Evolutionary conservation across 2,797 vertebrate genomes (phyloP).

Genomic region (Chelon auratus): DNA sequence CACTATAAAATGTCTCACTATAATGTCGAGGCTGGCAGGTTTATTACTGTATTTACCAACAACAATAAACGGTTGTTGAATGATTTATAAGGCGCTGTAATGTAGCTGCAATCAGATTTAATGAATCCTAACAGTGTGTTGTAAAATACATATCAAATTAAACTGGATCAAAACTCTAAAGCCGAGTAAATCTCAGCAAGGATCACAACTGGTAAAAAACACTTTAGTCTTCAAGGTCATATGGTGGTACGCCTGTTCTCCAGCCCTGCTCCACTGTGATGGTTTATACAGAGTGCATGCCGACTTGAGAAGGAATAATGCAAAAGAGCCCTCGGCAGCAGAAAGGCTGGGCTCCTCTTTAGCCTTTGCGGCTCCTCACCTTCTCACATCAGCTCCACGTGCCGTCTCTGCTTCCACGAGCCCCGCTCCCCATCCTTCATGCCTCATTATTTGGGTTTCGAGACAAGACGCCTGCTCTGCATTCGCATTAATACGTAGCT

Average conservation of each 20-base stretch:
- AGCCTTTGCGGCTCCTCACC: neutral
- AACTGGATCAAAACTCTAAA: neutral
- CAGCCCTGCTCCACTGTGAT: neutral
- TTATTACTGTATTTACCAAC: neutral
- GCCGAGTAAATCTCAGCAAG: neutral
- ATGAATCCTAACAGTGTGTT: neutral
- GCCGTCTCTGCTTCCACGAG: slow-evolving; percentile 37
- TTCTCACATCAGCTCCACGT: slow-evolving; percentile 13
- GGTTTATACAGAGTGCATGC: neutral
- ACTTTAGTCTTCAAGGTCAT: neutral
- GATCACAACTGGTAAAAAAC: neutral
- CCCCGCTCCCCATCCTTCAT: neutral
- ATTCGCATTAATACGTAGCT: slow-evolving; percentile 22
- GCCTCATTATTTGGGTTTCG: neutral
- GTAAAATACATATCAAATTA: neutral
- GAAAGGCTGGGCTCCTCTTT: neutral
- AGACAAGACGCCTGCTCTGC: neutral
- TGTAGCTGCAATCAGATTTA: neutral
- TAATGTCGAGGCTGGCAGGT: neutral
- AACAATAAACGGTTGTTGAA: neutral
- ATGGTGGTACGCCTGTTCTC: neutral
- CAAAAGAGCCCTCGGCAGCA: neutral
- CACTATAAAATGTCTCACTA: neutral
- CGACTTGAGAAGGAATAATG: slow-evolving; percentile 24
- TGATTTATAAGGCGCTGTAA: neutral